Conservation (phyloP, 30 jellyfish, hydroid and myxozoan species). For the Mastigias papua region DNA sequence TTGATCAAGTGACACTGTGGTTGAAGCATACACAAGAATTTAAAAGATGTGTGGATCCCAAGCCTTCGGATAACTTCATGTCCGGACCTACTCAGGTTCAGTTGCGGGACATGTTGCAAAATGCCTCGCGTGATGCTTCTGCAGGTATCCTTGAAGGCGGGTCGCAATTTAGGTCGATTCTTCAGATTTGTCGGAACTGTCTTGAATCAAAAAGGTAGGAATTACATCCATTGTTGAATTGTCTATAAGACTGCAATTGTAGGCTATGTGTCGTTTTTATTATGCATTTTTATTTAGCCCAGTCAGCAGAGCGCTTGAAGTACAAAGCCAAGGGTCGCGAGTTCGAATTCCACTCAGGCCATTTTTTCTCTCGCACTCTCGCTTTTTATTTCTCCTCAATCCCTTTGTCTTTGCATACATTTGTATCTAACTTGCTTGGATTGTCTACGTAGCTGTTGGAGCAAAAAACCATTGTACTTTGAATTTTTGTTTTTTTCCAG, state of each 20-base stretch:
- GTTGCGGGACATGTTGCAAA: conserved; percentile 14
- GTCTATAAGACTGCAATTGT: neutral
- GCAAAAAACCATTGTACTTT: neutral
- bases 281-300: neutral
- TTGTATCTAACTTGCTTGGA: neutral
- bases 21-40: conserved; percentile 78
- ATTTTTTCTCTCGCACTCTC: neutral
- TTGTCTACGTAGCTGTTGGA: neutral
- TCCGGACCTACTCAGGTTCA: conserved; percentile 6
- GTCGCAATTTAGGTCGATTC: conserved; percentile 74
- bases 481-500: neutral
- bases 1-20: conserved; percentile 72
- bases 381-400: neutral
- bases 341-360: too few relatives aligned
- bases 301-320: too few relatives aligned
- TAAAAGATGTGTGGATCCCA: conserved; percentile 4
- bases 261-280: neutral
- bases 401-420: neutral
- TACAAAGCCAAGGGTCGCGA: too few relatives aligned
- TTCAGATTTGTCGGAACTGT: conserved; percentile 66
- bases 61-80: conserved; percentile 61
- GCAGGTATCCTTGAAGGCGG: conserved; percentile 91
- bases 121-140: conserved; percentile 27
- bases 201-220: conserved; percentile 69
- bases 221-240: neutral